Evolutionary conservation across 2,888 invertebrate genomes (phyloP), one percentile per base, ranked within the genome.

Genomic region (Blastobasis adustella): DNA sequence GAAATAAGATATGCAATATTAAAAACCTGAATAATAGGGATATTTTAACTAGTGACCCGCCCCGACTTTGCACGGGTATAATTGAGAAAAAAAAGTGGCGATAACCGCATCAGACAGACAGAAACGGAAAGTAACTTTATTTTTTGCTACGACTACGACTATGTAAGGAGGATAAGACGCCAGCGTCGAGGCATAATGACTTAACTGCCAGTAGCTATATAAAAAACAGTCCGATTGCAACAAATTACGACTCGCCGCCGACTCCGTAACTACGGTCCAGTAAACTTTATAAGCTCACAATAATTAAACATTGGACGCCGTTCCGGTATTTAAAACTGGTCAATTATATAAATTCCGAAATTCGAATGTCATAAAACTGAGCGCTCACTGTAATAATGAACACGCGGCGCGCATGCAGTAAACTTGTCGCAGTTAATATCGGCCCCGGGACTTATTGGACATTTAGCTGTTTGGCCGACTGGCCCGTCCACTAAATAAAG

Each of bases 351-450:
- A 77, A 78, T 81, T 50, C 66, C 62, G 72, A 72, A 76, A 76
- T 82, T 77, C 69, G 72, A 76, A 79, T 71, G 78, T 79, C 79
- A 84, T 86, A 84, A 85, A 85, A 82, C 75, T 76, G 79, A 67
- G 70, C 71, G 23, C 23, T 23, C 23, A 65, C 57, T 60, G 79
- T 67, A 73, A 81, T 88, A 85, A 86, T 82, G 79, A 82, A 81
- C 87, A 84, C 77, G 69, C 78, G 86, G 84, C 70, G 66, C 56
- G 67, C 69, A 65, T 67, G 75, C 78, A 69, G 75, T 83, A 78
- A 85, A 85, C 47, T 49, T 81, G 82, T 76, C 68, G 76, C 77
- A 72, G 80, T 82, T 82, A 82, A 82, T 83, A 80, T 81, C 70
- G 77, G 74, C 68, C 69, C 60, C 68, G 61, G 67, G 79, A 82